Base-by-base conservation (phyloP, 2,888 invertebrate genomes). In the Caradrina kadenii region DNA sequence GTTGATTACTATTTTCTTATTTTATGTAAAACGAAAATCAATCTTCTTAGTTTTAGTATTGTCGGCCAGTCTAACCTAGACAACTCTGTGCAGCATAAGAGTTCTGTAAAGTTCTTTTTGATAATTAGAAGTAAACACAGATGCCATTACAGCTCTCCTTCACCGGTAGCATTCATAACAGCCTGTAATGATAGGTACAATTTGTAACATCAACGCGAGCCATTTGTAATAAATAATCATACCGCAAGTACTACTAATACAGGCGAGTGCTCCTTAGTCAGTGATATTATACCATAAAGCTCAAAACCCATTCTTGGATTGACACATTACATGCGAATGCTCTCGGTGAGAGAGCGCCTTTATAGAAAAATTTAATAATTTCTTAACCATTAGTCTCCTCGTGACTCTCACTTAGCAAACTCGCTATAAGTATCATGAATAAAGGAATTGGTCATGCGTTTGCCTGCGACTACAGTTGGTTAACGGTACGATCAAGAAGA, bases 401-500 rank as follows among this genome's bases (percentile, higher is more conserved):
- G 11, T 45, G 10, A 22, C 19, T 26, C 50, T 52, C 13, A 56
- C 21, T 13, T 42, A 31, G 31, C 48, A 42, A 63, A 60, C 39
- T 35, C 26, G 7, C 50, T 39, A 21, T 21, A 52, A 19, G 15
- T 54, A 42, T 58, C 21, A 62, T 35, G 31, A 53, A 56, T 60
- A 39, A 58, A 62, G 42, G 52, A 62, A 69, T 58, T 61, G 45
- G 15, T 22, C 42, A 26, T 59, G 19, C 15, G 52, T 15, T 69
- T 42, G 31, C 22, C 39, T 49, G 60, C 76, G 42, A 76, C 13
- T 15, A 53, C 17, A n/a, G 22, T 53, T 73, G 70, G 22, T 49
- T 62, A 76, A 58, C 70, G 61, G 70, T 19, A 70, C 48, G 52
- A 61, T 19, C 22, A 54, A 49, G 52, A 69, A 74, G 21, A 52